These are phyloP conservation scores for Corythornis vintsioides DNA, from an alignment of 2,113 vertebrate species.

Conservation along the genomic window DNA sequence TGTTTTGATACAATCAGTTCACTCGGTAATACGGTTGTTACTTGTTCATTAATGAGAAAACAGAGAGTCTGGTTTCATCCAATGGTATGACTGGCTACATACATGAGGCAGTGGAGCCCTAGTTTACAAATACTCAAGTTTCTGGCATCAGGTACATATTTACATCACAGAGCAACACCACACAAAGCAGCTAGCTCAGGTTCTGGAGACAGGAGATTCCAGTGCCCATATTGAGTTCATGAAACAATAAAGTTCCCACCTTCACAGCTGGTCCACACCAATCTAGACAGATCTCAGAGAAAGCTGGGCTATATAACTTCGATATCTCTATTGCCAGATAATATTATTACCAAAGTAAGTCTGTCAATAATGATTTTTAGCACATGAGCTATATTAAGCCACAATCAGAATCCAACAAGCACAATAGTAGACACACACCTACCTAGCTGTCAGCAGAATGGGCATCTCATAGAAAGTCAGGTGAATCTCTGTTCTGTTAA, in stretches of 20 bases:
- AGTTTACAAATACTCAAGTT: neutral
- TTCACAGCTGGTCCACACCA: neutral
- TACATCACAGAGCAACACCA: neutral
- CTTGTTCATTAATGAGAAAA: neutral
- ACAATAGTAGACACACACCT: too few species aligned
- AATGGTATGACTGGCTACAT: neutral
- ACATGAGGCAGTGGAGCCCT: neutral
- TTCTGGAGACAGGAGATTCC: neutral
- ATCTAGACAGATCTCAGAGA: neutral
- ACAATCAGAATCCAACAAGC: neutral
- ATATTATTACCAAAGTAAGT: neutral
- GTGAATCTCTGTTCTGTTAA: neutral
- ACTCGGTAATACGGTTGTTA: neutral
- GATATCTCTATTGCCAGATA: neutral
- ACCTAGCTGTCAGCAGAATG: neutral
- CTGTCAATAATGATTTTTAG: neutral
- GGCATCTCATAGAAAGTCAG: neutral
- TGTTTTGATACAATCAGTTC: constrained; percentile 17
- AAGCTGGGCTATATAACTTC: neutral
- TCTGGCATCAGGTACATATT: neutral
- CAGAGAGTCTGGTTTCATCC: neutral
- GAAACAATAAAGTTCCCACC: neutral
- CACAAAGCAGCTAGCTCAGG: neutral
- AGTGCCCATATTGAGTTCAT: neutral
- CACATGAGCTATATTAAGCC: neutral